A percentile compares a stretch with the other conserved stretches of the same genome.
Conservation (phyloP, 2,113 vertebrate genomes). For the Phylloscopus trochiloides region DNA sequence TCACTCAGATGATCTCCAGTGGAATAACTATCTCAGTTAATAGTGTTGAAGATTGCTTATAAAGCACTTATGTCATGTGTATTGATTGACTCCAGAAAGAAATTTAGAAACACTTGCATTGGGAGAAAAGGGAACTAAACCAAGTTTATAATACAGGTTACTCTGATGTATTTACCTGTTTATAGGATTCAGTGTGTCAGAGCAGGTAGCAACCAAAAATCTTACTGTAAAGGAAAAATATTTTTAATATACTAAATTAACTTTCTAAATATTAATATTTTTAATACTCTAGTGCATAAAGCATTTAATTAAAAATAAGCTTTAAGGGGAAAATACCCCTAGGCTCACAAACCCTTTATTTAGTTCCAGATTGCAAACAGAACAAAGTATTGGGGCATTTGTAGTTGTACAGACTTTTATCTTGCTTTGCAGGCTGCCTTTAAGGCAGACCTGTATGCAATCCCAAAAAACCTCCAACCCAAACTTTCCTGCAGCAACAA, state of each 20-base stretch:
- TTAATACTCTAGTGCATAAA: background rate
- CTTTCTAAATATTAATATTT: background rate
- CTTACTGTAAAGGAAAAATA: background rate
- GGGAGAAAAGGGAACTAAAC: background rate
- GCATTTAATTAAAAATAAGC: background rate
- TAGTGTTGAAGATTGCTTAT: background rate
- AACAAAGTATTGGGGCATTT: background rate
- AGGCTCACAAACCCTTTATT: background rate
- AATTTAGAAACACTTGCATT: background rate
- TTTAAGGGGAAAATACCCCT: rapidly evolving
- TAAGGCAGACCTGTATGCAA: background rate
- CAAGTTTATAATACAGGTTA: background rate
- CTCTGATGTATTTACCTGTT: background rate
- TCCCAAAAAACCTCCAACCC: background rate
- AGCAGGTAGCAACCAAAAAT: background rate
- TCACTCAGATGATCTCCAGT: background rate
- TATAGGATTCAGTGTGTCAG: background rate
- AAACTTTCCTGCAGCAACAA: background rate
- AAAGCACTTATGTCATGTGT: background rate
- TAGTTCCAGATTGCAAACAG: background rate
- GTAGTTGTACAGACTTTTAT: background rate
- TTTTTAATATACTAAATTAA: background rate
- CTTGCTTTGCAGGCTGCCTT: background rate
- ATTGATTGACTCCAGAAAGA: background rate
- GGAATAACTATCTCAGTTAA: background rate